A percentile compares a stretch with the other conserved stretches of the same genome.
Evolutionary conservation across 1,140 invertebrate species (phyloP).

Genomic region (Dinoponera quadriceps): DNA sequence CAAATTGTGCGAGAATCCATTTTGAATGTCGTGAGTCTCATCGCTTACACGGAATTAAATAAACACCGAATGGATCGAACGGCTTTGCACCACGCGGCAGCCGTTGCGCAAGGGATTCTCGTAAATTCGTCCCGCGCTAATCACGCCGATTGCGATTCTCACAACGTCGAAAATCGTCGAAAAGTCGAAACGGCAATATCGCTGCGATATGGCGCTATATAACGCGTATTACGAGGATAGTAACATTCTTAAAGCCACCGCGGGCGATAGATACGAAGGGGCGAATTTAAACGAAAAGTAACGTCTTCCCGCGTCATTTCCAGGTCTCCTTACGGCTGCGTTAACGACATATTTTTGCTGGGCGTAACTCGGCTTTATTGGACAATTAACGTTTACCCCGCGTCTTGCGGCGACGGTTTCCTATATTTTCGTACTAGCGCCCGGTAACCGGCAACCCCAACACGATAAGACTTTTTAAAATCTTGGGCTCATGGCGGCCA

Average conservation of each 20-base stretch:
- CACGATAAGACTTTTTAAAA: constrained; percentile 82
- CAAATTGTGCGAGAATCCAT: neutral
- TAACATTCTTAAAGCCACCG: constrained; percentile 35
- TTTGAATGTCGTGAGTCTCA: no score
- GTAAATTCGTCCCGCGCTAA: no score
- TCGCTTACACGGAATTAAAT: no score
- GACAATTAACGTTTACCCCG: constrained; percentile 83
- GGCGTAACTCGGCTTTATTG: constrained; percentile 84
- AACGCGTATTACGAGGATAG: constrained; percentile 25
- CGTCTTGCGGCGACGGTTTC: constrained; percentile 38
- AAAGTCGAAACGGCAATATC: neutral
- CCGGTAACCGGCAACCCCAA: neutral
- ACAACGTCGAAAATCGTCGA: neutral
- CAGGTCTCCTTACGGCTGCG: constrained; percentile 75
- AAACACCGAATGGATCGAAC: no score
- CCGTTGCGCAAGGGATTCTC: no score
- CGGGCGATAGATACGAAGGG: constrained; percentile 25
- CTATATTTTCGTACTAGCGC: constrained; percentile 52
- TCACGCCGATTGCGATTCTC: no score
- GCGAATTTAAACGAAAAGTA: constrained; percentile 73
- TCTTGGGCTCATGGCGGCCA: constrained; percentile 74
- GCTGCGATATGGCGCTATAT: neutral
- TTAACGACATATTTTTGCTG: constrained; percentile 80
- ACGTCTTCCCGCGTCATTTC: constrained; percentile 77
- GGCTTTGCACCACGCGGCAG: no score